Evolutionary conservation across 2,888 invertebrate genomes (phyloP).

Genomic region (Cephus pygmeus): DNA sequence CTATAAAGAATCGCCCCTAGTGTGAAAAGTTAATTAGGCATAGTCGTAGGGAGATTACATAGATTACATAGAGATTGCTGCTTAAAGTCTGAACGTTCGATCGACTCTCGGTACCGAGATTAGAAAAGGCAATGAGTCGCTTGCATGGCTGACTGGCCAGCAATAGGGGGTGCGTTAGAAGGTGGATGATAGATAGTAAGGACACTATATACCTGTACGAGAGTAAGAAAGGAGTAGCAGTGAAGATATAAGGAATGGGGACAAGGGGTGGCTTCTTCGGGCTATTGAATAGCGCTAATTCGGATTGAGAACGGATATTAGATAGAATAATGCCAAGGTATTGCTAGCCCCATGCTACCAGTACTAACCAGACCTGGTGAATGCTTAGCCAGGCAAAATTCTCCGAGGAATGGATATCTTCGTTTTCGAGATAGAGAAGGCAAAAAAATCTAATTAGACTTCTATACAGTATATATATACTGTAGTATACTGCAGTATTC

Average conservation of each 20-base stretch:
- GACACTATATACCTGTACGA: not conserved
- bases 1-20: not conserved
- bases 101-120: slow-evolving; percentile 45
- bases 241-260: not conserved
- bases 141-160: slow-evolving; percentile 15
- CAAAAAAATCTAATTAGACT: slow-evolving; percentile 2
- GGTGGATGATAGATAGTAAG: slow-evolving; percentile 4
- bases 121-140: slow-evolving; percentile 44
- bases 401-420: not conserved
- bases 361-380: not conserved
- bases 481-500: not conserved
- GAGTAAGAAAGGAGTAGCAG: slow-evolving; percentile 4
- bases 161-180: slow-evolving; percentile 11
- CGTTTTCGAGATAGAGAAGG: not conserved
- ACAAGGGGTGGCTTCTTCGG: not conserved
- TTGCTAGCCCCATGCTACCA: not conserved
- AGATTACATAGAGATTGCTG: slow-evolving; percentile 63
- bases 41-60: slow-evolving; percentile 43
- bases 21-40: not conserved
- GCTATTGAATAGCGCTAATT: slow-evolving; percentile 7
- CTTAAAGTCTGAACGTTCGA: slow-evolving; percentile 50
- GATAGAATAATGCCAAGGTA: not conserved
- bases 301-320: not conserved
- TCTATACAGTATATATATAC: not conserved
- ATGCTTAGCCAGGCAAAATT: slow-evolving; percentile 3